A percentile compares a stretch with the other conserved stretches of the same genome.
phyloP scores from a whole-genome alignment of 2,888 invertebrate genomes.

The Brachynemurus nebulosus region DNA sequence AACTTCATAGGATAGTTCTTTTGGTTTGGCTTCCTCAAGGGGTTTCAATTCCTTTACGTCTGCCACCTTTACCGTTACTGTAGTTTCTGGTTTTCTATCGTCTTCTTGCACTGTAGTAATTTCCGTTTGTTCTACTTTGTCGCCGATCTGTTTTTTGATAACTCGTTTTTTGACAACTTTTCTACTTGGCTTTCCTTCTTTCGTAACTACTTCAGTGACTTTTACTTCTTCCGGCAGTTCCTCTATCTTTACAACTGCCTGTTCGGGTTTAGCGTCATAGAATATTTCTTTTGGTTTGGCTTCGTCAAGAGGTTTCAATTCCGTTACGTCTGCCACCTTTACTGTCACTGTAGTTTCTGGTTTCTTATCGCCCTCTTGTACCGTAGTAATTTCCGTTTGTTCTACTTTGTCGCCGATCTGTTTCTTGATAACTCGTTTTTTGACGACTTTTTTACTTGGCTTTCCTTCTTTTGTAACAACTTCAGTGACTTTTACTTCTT shows the following conservation, averaged over 20 bases:
- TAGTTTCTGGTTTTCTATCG: slow-evolving; percentile 8
- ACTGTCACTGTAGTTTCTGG: slow-evolving; percentile 22
- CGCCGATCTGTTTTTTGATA: neutral
- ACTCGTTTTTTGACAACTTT: slow-evolving; percentile 22
- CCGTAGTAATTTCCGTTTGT: slow-evolving; percentile 20
- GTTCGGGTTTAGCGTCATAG: too few relatives aligned
- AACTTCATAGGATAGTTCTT: slow-evolving; percentile 13
- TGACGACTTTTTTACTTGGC: slow-evolving; percentile 17
- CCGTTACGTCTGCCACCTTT: slow-evolving; percentile 16
- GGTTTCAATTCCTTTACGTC: too few relatives aligned
- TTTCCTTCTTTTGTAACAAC: slow-evolving; percentile 24
- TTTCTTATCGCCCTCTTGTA: slow-evolving; percentile 21
- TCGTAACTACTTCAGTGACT: slow-evolving; percentile 23
- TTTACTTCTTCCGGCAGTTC: slow-evolving; percentile 19
- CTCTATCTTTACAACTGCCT: slow-evolving; percentile 24
- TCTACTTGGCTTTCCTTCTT: slow-evolving; percentile 29
- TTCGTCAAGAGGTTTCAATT: slow-evolving; percentile 12
- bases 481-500: slow-evolving; percentile 23
- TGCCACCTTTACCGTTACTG: slow-evolving; percentile 14
- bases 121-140: slow-evolving; percentile 3
- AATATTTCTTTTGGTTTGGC: slow-evolving; percentile 28
- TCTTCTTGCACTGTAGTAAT: neutral
- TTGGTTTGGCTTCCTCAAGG: slow-evolving; percentile 15
- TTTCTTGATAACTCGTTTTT: slow-evolving; percentile 10
- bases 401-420: slow-evolving; percentile 20